Base-by-base conservation (phyloP, 2,797 vertebrate species). In the Rhincodon typus region DNA sequence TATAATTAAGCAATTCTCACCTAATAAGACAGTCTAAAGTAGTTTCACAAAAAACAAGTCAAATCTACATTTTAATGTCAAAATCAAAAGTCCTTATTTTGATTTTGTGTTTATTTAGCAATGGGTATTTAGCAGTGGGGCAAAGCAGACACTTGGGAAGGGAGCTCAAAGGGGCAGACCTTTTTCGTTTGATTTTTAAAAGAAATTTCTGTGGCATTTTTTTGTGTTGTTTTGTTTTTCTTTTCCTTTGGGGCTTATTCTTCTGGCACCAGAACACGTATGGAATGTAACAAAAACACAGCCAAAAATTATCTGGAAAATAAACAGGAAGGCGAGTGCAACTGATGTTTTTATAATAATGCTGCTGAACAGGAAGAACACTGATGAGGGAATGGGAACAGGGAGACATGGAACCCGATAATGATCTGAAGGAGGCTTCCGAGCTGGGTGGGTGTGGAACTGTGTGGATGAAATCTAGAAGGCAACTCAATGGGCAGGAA, bases 251-350 rank as follows among this genome's bases (percentile, higher is more conserved):
- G 57, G 77, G 42, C 21, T 93, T 38, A 77, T 79, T 67, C 23
- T 38, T 93, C 38, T 93, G 90, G 90, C 90, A 93, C 0, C 90
- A 38, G 34, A 50, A 42, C 19, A 69, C 3, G 19, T 42, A 67
- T 67, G 90, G 90, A 93, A 93, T 67, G 90, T 38, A 93, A 67
- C 57, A 67, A 93, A 67, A 69, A 67, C 62, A 42, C 62, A 93
- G 90, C 90, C 90, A 93, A 93, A 67, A 25, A 67, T 93, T 67
- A 67, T 67, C 90, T 67, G 90, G n/a, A 93, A n/a, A 93, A 38
- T 93, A 67, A 93, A 67, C 90, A 93, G 90, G 90, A 93, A 67
- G 90, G 19, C 90, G 42, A 93, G n/a, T 93, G 57, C 88, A 91
- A 90, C 53, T 91, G 34, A 66, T 91, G 57, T 91, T 91, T 91